Evolutionary conservation across 2,113 vertebrate species (phyloP).

Genomic region (Crotophaga sulcirostris): DNA sequence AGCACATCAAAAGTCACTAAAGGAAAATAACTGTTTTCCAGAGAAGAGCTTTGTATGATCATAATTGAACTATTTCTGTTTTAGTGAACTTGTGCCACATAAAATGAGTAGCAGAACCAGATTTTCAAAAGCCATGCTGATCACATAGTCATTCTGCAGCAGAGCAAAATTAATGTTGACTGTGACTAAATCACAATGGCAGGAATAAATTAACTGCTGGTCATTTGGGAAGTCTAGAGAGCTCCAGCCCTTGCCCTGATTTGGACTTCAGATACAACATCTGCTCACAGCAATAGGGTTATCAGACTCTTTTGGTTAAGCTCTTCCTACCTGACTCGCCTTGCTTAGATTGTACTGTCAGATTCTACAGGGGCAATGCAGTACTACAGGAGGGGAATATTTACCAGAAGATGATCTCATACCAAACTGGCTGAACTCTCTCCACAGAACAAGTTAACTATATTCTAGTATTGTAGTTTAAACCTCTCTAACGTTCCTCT

Average conservation of each 20-base stretch:
- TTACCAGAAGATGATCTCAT: background rate
- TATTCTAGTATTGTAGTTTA: background rate
- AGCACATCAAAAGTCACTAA: constrained; percentile 28
- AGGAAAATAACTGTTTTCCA: constrained; percentile 30
- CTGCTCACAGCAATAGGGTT: background rate
- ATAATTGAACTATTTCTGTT: background rate
- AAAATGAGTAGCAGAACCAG: background rate
- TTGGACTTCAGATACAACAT: background rate
- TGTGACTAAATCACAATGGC: background rate
- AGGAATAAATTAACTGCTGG: background rate
- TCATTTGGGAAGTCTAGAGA: background rate
- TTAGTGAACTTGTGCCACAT: background rate
- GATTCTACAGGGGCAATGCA: background rate
- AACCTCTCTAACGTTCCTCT: background rate
- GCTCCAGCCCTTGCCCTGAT: background rate
- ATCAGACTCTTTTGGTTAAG: background rate
- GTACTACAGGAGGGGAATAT: background rate
- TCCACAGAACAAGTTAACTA: background rate
- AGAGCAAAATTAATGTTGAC: background rate
- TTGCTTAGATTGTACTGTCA: background rate
- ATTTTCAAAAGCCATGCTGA: background rate
- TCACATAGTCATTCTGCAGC: background rate
- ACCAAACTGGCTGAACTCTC: background rate
- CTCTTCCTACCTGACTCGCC: background rate
- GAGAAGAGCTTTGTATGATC: background rate